A percentile compares a stretch with the other conserved stretches of the same genome.
Conservation (phyloP, 2,888 invertebrate species). For the Melinaea menophilus region DNA sequence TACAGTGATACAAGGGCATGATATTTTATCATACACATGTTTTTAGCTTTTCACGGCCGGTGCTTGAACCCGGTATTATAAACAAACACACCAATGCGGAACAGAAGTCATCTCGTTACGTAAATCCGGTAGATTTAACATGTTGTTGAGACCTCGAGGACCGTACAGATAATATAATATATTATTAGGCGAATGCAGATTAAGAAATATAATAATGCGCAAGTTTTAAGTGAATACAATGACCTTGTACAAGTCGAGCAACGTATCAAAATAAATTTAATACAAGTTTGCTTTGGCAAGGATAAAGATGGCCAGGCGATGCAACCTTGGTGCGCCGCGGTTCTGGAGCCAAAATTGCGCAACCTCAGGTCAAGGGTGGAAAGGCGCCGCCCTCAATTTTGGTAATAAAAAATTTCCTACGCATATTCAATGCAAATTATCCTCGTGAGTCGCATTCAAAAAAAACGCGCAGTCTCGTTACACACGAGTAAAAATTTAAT, state of each 20-base stretch:
- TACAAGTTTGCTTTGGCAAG: slow-evolving; percentile 51
- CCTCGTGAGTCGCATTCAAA: slow-evolving; percentile 39
- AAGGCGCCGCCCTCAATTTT: slow-evolving; percentile 65
- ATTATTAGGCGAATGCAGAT: background rate
- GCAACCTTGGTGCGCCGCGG: slow-evolving; percentile 58
- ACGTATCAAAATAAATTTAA: slow-evolving; percentile 36
- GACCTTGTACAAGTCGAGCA: slow-evolving; percentile 25
- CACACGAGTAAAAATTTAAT: slow-evolving; percentile 7
- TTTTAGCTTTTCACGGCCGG: slow-evolving; percentile 58
- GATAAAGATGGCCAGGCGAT: slow-evolving; percentile 55
- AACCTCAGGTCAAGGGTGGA: slow-evolving; percentile 70
- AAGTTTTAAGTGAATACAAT: slow-evolving; percentile 7
- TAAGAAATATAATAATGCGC: slow-evolving; percentile 8
- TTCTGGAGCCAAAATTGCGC: slow-evolving; percentile 54
- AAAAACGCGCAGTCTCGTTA: slow-evolving; percentile 8
- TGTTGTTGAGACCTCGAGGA: slow-evolving; percentile 34
- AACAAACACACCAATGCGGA: slow-evolving; percentile 52
- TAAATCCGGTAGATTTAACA: slow-evolving; percentile 38
- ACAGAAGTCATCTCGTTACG: slow-evolving; percentile 53
- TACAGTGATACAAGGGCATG: slow-evolving; percentile 29
- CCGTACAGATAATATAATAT: background rate
- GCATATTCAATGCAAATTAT: slow-evolving; percentile 48
- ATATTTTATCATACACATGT: slow-evolving; percentile 35
- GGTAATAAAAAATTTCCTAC: slow-evolving; percentile 55
- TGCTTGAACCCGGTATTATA: slow-evolving; percentile 61